Evolutionary conservation across 2,113 vertebrate species (phyloP).

Genomic region (Pyxicephalus adspersus): DNA sequence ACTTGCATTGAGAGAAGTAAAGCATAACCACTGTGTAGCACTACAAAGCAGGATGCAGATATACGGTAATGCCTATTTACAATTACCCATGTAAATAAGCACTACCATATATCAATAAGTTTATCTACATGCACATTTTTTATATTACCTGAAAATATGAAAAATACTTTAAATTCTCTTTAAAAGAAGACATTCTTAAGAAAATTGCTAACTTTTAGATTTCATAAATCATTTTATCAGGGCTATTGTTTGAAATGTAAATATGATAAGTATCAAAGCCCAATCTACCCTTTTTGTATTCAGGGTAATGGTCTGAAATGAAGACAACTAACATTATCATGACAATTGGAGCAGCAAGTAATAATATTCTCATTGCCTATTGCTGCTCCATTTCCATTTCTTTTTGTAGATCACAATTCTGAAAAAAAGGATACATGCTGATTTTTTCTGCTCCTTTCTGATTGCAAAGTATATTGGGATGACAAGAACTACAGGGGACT

Average conservation of each 20-base stretch:
- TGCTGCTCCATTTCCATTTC: slow-evolving; percentile 19
- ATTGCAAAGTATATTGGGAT: slow-evolving; percentile 53
- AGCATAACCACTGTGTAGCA: too few species aligned
- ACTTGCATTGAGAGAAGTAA: too few species aligned
- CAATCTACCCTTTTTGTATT: slow-evolving; percentile 29
- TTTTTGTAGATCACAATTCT: slow-evolving; percentile 49
- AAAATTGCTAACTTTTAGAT: slow-evolving; percentile 16
- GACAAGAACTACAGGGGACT: slow-evolving; percentile 51
- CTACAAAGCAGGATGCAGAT: too few species aligned
- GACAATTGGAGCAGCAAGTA: slow-evolving; percentile 27
- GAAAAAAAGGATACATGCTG: slow-evolving; percentile 41
- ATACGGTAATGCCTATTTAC: too few species aligned
- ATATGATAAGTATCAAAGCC: slow-evolving; percentile 6
- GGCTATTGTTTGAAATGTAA: slow-evolving; percentile 15
- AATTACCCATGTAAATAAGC: too few species aligned
- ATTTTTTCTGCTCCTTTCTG: slow-evolving; percentile 41
- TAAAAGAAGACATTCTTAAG: too few species aligned
- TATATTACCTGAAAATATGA: too few species aligned
- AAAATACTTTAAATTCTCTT: too few species aligned
- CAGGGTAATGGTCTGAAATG: slow-evolving; percentile 28
- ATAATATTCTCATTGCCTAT: slow-evolving; percentile 44
- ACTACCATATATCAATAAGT: too few species aligned
- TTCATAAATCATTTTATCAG: neutral
- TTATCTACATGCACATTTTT: too few species aligned
- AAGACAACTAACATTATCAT: slow-evolving; percentile 28